These are phyloP conservation scores for Protophormia terraenovae DNA, from an alignment of 2,888 invertebrate species.

Conservation along the genomic window DNA sequence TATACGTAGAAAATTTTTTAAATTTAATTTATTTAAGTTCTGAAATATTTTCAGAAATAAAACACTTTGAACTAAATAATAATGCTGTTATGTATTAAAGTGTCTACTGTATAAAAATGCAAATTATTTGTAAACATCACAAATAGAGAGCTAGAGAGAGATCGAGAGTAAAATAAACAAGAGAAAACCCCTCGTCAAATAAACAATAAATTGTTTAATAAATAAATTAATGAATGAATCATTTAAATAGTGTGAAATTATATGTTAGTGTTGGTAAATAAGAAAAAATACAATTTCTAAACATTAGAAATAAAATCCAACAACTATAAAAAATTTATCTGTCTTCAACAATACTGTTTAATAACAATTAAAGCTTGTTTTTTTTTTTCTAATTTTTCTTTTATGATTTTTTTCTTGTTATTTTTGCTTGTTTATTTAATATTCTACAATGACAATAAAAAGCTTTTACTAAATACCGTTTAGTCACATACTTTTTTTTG, in stretches of 20 bases:
- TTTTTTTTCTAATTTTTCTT: no score
- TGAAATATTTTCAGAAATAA: no score
- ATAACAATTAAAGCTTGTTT: not conserved
- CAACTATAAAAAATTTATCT: not conserved
- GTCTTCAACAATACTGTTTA: not conserved
- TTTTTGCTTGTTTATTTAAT: not conserved
- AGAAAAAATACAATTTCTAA: no score
- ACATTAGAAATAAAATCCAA: not conserved
- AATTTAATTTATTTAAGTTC: no score
- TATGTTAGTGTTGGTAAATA: not conserved
- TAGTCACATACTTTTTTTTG: not conserved
- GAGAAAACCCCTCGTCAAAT: not conserved
- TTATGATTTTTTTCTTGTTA: no score
- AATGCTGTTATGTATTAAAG: no score
- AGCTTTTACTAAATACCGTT: conserved; percentile 5
- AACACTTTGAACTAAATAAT: no score
- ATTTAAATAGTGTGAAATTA: not conserved
- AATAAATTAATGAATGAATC: conserved; percentile 1
- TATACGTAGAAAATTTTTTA: no score
- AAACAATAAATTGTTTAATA: not conserved
- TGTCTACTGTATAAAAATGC: no score
- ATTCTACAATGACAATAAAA: not conserved
- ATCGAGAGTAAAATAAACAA: no score
- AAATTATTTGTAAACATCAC: no score
- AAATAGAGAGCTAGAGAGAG: no score